These are phyloP conservation scores for Brachyistius frenatus DNA, from an alignment of 2,113 vertebrate species.

Conservation along the genomic window DNA sequence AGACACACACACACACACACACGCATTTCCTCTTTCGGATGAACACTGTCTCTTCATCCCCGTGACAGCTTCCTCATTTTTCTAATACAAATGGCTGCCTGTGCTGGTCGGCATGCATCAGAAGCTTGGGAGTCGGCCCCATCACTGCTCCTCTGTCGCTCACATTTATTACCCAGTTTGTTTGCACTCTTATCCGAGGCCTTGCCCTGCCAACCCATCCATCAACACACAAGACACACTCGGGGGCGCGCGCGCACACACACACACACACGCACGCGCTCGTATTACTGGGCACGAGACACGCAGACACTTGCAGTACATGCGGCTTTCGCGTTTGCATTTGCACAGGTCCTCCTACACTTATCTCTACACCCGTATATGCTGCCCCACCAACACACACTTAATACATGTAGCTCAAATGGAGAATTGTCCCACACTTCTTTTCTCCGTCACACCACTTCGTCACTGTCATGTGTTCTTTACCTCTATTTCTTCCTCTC, in stretches of 20 bases:
- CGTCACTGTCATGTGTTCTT: conserved; percentile 52
- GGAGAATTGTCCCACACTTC: conserved; percentile 26
- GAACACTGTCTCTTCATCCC: conserved; percentile 84
- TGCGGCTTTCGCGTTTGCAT: conserved; percentile 33
- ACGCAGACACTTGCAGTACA: conserved; percentile 41
- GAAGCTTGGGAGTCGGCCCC: conserved; percentile 85
- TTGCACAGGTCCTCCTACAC: conserved; percentile 35
- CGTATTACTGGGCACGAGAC: conserved; percentile 57
- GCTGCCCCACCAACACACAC: conserved; percentile 28
- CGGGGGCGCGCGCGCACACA: conserved; percentile 56
- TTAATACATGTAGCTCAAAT: conserved; percentile 31
- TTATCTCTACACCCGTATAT: conserved; percentile 25
- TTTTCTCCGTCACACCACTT: conserved; percentile 51
- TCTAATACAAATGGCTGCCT: conserved; percentile 92
- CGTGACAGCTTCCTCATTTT: conserved; percentile 89
- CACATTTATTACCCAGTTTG: conserved; percentile 96
- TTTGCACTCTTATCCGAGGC: conserved; percentile 96
- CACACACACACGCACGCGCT: conserved; percentile 73
- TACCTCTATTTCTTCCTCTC: conserved; percentile 15
- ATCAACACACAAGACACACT: conserved; percentile 84
- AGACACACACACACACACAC: conserved; percentile 28
- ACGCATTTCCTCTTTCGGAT: conserved; percentile 50
- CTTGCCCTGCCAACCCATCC: conserved; percentile 93
- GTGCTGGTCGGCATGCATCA: conserved; percentile 94
- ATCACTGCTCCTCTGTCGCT: conserved; percentile 88